Conservation (phyloP, 2,797 vertebrate genomes). For the Enteromius radiatus region DNA sequence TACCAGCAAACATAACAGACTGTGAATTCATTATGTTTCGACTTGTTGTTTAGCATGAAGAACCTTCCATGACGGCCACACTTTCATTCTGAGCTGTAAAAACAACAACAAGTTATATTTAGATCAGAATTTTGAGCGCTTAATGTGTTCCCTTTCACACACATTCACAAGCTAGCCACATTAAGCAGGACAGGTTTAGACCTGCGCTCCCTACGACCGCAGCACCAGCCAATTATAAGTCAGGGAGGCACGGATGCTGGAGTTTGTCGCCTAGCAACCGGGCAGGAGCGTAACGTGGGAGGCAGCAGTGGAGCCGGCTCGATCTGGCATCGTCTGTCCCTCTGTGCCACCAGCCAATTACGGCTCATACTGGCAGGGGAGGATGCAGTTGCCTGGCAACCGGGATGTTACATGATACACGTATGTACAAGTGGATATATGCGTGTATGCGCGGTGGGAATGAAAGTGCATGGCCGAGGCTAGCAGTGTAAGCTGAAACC, state of each 20-base stretch:
- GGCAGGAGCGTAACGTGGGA: constrained; percentile 70
- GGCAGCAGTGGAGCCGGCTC: constrained; percentile 78
- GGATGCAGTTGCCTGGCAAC: constrained; percentile 95
- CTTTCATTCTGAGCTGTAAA: constrained; percentile 23
- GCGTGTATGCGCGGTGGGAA: constrained; percentile 54
- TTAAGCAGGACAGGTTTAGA: constrained; percentile 77
- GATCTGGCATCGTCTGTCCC: constrained; percentile 76
- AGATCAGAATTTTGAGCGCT: constrained; percentile 5
- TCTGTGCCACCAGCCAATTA: constrained; percentile 82
- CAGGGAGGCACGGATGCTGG: constrained; percentile 77
- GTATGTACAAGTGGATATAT: constrained; percentile 60
- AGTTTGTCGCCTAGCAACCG: constrained; percentile 92
- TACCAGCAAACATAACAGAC: not conserved
- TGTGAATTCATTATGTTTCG: not conserved
- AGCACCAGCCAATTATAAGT: constrained; percentile 86
- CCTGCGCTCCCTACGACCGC: constrained; percentile 74
- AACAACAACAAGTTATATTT: constrained; percentile 27
- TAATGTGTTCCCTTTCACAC: constrained; percentile 23
- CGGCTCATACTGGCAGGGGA: constrained; percentile 70
- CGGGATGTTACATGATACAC: constrained; percentile 71
- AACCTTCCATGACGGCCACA: not conserved
- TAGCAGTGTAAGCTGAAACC: constrained; percentile 78
- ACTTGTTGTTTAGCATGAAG: not conserved
- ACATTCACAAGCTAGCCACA: constrained; percentile 58
- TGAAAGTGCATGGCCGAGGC: constrained; percentile 68